Conservation (phyloP, 2,888 invertebrate genomes). For the Pelosia muscerda region DNA sequence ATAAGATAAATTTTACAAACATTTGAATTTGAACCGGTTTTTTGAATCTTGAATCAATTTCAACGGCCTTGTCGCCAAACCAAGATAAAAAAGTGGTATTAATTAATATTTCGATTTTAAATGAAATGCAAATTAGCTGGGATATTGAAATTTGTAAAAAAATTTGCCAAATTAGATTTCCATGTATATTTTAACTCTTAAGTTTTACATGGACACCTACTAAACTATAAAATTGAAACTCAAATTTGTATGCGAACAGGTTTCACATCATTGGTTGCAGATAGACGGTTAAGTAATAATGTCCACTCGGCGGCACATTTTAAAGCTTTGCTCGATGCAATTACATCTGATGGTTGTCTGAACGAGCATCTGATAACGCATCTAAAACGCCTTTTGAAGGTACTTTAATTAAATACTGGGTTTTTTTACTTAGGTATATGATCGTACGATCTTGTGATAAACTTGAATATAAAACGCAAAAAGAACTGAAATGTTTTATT, state of each 20-base stretch:
- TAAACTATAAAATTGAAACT: background rate
- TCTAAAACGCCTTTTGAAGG: constrained; percentile 71
- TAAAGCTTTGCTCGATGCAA: constrained; percentile 73
- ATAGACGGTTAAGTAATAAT: constrained; percentile 44
- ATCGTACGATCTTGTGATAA: constrained; percentile 61
- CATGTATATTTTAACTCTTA: background rate
- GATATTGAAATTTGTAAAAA: background rate
- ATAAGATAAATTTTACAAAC: too few species aligned
- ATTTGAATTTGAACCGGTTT: too few species aligned
- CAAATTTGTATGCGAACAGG: constrained; percentile 13
- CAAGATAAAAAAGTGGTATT: too few species aligned
- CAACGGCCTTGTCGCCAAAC: too few species aligned
- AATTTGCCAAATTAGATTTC: background rate
- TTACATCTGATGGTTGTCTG: constrained; percentile 79
- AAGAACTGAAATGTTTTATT: constrained; percentile 56
- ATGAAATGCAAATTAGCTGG: too few species aligned
- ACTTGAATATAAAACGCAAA: constrained; percentile 61
- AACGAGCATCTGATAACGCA: constrained; percentile 78
- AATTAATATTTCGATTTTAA: too few species aligned
- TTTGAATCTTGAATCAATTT: too few species aligned
- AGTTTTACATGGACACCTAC: background rate
- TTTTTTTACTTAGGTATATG: constrained; percentile 64
- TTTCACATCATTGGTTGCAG: constrained; percentile 23
- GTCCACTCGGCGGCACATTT: constrained; percentile 71
- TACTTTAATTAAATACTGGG: constrained; percentile 79